A percentile compares a stretch with the other conserved stretches of the same genome.
These are phyloP conservation scores for Laothoe populi DNA, from an alignment of 2,888 invertebrate species.

Conservation along the genomic window DNA sequence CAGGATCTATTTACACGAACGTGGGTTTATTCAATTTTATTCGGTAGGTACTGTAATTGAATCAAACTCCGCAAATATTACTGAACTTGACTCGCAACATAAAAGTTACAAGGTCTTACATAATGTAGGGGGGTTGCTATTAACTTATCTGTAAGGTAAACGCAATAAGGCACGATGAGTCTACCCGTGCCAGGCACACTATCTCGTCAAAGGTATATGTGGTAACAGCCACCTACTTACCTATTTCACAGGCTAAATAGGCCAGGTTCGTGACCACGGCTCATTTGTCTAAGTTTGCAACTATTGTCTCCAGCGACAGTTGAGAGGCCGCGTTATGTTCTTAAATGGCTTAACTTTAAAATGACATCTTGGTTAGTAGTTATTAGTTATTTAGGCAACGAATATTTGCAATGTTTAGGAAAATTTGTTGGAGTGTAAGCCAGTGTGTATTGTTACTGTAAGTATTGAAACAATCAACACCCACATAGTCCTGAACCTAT, in stretches of 20 bases:
- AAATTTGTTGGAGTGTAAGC: too few relatives aligned
- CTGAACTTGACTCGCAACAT: conserved; percentile 27
- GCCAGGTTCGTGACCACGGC: conserved; percentile 62
- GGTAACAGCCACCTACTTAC: conserved; percentile 51
- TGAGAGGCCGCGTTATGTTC: neutral
- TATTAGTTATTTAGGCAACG: neutral
- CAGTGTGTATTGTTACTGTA: too few relatives aligned
- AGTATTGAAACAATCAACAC: too few relatives aligned
- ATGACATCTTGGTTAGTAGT: conserved; percentile 10
- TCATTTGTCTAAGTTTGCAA: conserved; percentile 46
- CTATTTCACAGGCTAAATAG: conserved; percentile 56
- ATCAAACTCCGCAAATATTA: neutral
- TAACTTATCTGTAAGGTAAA: conserved; percentile 31
- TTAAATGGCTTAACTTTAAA: neutral
- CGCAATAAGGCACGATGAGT: conserved; percentile 32
- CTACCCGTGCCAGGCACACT: conserved; percentile 49
- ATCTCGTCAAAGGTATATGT: conserved; percentile 33
- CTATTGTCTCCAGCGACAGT: conserved; percentile 7
- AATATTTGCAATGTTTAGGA: neutral
- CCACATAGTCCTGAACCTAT: too few relatives aligned
- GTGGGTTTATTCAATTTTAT: too few relatives aligned
- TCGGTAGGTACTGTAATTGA: too few relatives aligned
- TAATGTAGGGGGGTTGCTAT: conserved; percentile 37
- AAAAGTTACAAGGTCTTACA: conserved; percentile 38
- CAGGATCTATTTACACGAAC: too few relatives aligned